phyloP scores from a whole-genome alignment of 2,113 vertebrate genomes.

The Hipposideros armiger region DNA sequence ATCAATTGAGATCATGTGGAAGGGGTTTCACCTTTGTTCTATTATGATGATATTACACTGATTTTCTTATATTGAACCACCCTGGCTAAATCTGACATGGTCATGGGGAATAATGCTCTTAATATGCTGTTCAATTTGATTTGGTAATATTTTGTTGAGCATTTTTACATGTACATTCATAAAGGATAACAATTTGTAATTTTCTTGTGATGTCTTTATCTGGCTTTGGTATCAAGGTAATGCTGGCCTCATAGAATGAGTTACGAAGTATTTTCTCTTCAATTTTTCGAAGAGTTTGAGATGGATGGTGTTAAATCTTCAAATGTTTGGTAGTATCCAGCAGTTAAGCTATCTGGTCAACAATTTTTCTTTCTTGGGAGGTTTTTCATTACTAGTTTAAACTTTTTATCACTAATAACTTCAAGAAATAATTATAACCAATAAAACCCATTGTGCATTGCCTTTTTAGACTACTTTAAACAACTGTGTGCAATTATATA shows the following conservation, averaged over 20 bases:
- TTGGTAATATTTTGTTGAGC: background rate
- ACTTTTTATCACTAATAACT: background rate
- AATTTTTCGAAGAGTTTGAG: conserved; percentile 16
- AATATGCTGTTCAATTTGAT: background rate
- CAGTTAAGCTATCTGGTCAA: background rate
- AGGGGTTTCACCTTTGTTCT: background rate
- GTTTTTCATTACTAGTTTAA: background rate
- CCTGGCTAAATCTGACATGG: background rate
- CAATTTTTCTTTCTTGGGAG: background rate
- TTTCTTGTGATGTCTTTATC: background rate
- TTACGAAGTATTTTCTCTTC: background rate
- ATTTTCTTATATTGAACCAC: conserved; percentile 21
- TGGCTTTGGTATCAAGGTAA: background rate
- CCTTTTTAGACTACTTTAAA: background rate
- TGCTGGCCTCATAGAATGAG: background rate
- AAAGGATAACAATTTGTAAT: background rate
- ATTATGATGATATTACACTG: background rate
- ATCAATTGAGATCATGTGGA: background rate
- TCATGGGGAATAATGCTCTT: background rate
- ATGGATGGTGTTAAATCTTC: background rate
- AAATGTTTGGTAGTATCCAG: background rate
- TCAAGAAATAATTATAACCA: conserved; percentile 22
- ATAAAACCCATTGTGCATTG: background rate
- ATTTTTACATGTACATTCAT: background rate
- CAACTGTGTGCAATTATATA: background rate